phyloP scores from a whole-genome alignment of 1,140 invertebrate genomes.

The Diplogasteroides magnus region DNA sequence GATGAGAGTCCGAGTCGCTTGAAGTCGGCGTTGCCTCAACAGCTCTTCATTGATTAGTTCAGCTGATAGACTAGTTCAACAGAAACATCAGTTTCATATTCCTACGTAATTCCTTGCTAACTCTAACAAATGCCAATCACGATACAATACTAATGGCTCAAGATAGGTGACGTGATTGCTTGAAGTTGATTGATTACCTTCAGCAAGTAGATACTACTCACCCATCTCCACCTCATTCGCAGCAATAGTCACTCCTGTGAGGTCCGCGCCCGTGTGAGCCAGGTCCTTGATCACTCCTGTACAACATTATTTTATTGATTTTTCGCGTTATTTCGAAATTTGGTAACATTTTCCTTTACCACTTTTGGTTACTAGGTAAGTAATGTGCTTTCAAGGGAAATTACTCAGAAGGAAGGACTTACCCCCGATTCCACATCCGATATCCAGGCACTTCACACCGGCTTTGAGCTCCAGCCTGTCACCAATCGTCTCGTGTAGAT shows the following conservation, averaged over 20 bases:
- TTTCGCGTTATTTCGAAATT: no score
- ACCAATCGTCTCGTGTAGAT: conserved; percentile 41
- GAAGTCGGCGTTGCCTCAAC: conserved; percentile 40
- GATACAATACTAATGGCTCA: no score
- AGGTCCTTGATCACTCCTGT: conserved; percentile 46
- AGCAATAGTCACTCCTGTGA: conserved; percentile 53
- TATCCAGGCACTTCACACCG: conserved; percentile 42
- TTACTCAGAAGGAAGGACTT: neutral
- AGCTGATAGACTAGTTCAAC: neutral
- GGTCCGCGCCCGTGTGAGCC: conserved; percentile 36
- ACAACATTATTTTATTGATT: no score
- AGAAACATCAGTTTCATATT: no score
- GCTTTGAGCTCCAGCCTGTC: conserved; percentile 38
- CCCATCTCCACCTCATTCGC: conserved; percentile 42
- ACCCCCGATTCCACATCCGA: conserved; percentile 51
- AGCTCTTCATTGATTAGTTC: neutral
- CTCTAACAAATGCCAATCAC: no score
- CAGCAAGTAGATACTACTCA: neutral
- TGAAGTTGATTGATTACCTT: neutral
- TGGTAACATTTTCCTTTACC: no score
- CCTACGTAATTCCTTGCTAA: no score
- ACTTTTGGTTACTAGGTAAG: no score
- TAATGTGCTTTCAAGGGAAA: no score
- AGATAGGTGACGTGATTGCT: no score
- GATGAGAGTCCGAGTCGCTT: conserved; percentile 27